These are phyloP conservation scores for Linyphia triangularis DNA, from an alignment of 2,888 invertebrate species.

Conservation along the genomic window DNA sequence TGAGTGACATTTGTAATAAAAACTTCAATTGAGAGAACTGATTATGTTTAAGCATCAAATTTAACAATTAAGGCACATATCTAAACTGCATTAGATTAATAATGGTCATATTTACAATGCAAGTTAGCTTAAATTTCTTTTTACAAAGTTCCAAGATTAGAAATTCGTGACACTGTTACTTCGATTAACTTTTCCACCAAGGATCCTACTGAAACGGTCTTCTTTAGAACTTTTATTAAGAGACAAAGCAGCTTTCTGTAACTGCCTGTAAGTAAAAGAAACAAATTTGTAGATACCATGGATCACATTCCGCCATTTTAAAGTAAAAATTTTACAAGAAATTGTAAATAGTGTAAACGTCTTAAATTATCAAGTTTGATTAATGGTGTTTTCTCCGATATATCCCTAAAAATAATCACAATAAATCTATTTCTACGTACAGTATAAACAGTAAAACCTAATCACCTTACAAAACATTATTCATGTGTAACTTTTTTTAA, in stretches of 20 bases:
- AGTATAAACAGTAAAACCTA: no score
- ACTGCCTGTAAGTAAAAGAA: conserved; percentile 34
- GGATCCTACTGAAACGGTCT: background rate
- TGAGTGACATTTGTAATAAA: background rate
- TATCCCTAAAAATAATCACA: no score
- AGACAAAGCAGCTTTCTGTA: conserved; percentile 36
- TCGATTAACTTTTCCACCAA: conserved; percentile 53
- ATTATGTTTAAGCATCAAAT: background rate
- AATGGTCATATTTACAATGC: conserved; percentile 23
- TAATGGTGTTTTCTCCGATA: no score
- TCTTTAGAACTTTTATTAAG: conserved; percentile 6
- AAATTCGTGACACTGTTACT: conserved; percentile 55
- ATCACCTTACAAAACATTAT: no score
- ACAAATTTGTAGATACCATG: no score
- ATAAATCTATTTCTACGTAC: no score
- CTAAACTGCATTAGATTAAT: background rate
- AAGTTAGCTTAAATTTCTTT: background rate
- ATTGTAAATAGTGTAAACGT: no score
- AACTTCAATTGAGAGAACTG: background rate
- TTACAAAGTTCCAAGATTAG: background rate
- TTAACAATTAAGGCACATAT: conserved; percentile 35
- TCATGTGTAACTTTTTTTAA: no score
- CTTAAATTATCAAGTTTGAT: no score
- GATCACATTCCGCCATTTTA: no score
- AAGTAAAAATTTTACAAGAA: no score